A percentile compares a stretch with the other conserved stretches of the same genome.
These are phyloP conservation scores for Strix aluco DNA, from an alignment of 2,113 vertebrate genomes.

Conservation along the genomic window DNA sequence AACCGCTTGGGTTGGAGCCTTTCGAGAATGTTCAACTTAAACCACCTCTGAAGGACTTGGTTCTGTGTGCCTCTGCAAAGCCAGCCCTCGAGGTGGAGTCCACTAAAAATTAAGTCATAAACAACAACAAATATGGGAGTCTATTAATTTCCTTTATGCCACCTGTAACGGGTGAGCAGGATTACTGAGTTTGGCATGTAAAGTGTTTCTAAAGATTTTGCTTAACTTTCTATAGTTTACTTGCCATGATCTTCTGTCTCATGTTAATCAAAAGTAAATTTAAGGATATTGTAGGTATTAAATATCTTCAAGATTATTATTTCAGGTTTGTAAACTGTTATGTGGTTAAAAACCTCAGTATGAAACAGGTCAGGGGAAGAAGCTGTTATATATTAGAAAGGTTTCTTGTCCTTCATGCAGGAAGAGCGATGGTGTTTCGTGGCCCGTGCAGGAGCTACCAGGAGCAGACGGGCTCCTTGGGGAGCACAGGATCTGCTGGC, in stretches of 20 bases:
- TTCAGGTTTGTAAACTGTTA: not conserved
- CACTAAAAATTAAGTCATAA: not conserved
- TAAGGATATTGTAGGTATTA: not conserved
- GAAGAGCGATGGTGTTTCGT: not conserved
- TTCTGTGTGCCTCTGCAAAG: not conserved
- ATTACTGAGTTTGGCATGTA: rapidly evolving
- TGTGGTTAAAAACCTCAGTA: not conserved
- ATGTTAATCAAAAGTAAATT: not conserved
- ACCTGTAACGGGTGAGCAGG: rapidly evolving
- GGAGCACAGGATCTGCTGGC: not conserved
- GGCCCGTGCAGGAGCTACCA: not conserved
- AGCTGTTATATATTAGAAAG: not conserved
- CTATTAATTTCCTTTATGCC: not conserved
- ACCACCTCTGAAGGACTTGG: not conserved
- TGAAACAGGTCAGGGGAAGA: not conserved
- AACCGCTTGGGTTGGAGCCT: rapidly evolving
- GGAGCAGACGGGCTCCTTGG: not conserved
- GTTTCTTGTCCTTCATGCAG: not conserved
- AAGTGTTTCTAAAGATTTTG: not conserved
- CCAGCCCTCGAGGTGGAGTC: not conserved
- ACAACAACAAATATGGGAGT: not conserved
- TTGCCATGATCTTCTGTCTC: not conserved
- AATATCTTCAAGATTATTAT: not conserved
- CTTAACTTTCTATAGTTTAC: rapidly evolving
- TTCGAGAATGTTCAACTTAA: not conserved